Percentiles rank a stretch among this genome's conserved stretches.
These are phyloP conservation scores for Chirona hameri DNA, from an alignment of 2,888 invertebrate species.

Conservation along the genomic window DNA sequence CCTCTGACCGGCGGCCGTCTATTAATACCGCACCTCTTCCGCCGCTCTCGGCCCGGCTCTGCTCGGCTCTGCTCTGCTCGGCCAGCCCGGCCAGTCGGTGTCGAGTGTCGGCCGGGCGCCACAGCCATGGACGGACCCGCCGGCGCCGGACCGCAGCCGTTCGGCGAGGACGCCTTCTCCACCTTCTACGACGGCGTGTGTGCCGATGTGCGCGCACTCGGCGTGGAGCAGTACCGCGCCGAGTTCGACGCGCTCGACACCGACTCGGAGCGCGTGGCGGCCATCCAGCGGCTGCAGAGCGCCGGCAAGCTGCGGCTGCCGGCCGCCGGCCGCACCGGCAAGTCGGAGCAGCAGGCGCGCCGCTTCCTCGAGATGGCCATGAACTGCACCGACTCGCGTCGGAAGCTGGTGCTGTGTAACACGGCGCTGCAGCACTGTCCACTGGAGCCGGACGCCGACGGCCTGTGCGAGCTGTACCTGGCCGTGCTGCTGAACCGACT, in stretches of 20 bases:
- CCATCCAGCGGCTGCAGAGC: background rate
- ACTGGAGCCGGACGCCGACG: background rate
- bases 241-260: conserved; percentile 26
- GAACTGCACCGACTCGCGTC: conserved; percentile 4
- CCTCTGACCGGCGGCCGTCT: background rate
- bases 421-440: conserved; percentile 25
- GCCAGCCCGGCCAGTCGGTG: background rate
- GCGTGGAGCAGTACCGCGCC: conserved; percentile 10
- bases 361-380: background rate
- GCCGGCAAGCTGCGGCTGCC: background rate
- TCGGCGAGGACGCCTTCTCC: background rate
- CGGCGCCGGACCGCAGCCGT: background rate
- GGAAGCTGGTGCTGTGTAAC: conserved; percentile 24
- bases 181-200: conserved; percentile 22
- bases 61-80: too few relatives aligned
- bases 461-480: background rate
- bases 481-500: background rate
- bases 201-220: background rate
- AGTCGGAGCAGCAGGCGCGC: background rate
- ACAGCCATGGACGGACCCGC: background rate
- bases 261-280: background rate
- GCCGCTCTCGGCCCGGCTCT: background rate
- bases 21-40: background rate
- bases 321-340: background rate
- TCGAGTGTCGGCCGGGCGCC: background rate